Conservation (phyloP, 2,888 invertebrate genomes). For the Caenorhabditis drosophilae region DNA sequence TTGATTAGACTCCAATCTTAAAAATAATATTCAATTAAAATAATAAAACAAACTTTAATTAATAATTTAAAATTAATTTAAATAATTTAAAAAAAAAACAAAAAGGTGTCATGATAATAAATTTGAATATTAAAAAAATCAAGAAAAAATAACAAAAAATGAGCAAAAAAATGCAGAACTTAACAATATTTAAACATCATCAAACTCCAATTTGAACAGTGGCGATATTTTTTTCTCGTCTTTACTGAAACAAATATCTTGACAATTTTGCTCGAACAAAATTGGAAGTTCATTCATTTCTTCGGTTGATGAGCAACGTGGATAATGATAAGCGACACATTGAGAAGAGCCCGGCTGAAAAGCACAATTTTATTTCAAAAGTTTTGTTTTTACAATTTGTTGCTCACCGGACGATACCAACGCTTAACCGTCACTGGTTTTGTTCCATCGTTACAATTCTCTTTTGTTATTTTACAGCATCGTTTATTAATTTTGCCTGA, state of each 20-base stretch:
- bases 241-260: conserved; percentile 50
- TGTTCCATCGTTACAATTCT: conserved; percentile 42
- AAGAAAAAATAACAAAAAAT: too few relatives aligned
- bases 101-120: background rate
- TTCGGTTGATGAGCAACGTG: conserved; percentile 43
- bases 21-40: too few relatives aligned
- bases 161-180: background rate
- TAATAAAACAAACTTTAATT: too few relatives aligned
- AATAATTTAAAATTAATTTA: conserved; percentile 3
- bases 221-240: conserved; percentile 48
- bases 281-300: conserved; percentile 55
- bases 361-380: background rate
- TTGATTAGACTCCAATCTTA: too few relatives aligned
- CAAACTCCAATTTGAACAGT: conserved; percentile 34
- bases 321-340: conserved; percentile 52
- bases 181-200: conserved; percentile 6
- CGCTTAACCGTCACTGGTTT: conserved; percentile 45
- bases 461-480: conserved; percentile 43
- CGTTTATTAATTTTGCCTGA: conserved; percentile 44
- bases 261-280: conserved; percentile 50
- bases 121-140: background rate
- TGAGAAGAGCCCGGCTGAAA: conserved; percentile 43
- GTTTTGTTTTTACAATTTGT: background rate
- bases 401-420: conserved; percentile 53
- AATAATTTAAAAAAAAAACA: background rate